Evolutionary conservation across 2,888 invertebrate genomes (phyloP), one percentile per base, ranked within the genome.

Genomic region (Aphidoletes aphidimyza): DNA sequence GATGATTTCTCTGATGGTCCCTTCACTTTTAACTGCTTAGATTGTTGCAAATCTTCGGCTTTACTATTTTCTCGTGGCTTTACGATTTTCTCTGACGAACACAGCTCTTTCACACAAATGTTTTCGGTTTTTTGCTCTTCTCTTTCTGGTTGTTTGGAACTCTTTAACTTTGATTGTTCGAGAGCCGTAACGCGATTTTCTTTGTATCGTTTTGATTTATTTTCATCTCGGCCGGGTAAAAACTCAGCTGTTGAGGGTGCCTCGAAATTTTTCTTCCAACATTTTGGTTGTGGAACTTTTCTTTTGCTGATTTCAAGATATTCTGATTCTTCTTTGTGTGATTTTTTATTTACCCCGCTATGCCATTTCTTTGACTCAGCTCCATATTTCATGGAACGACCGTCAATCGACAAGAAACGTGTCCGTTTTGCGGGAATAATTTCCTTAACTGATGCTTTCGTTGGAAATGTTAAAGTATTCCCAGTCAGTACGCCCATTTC

Each of bases 371-470:
- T 69, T 30, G 30, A 30, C 14, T 9, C 26, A 30, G 69, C 14
- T 19, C 69, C 34, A n/a, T 69, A 69, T 30, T n/a, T 30, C 69
- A 69, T 69, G 1, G 30, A 30, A 30, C 19, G 30, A 17, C 69
- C n/a, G 34, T 69, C 69, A 14, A 69, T 69, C 14, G 69, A 69
- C 11, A 69, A 14, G 34, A 69, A 69, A 30, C 69, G 69, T 17
- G 69, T 69, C 14, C 69, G 3, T 30, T 69, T 69, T 17, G 69
- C 69, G 34, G 69, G 69, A 6, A 69, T 69, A 3, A 69, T 30
- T 69, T 69, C 69, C 17, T 69, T 69, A 2, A 69, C 69, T 30
- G 69, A 69, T 69, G 69, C 26, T 30, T 69, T 69, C 17, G 69
- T 69, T 1, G 69, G 69, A 14, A 69, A 69, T 8, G 34, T 11